Base-by-base conservation (phyloP, 2,888 invertebrate species). In the Eristalis tenax region DNA sequence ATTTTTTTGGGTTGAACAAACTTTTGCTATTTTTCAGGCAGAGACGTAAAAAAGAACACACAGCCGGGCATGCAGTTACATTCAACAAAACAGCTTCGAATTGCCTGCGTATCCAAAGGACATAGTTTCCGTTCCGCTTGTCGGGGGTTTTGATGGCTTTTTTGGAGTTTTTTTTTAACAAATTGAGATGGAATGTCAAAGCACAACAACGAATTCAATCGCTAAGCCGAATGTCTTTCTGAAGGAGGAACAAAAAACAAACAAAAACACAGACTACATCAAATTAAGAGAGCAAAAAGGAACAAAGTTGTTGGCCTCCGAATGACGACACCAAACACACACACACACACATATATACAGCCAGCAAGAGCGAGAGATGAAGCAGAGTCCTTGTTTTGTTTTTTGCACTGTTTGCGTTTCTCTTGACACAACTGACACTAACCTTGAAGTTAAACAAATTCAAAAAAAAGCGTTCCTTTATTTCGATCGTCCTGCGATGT, bases 61-160 rank as follows among this genome's bases (percentile, higher is more conserved):
- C 83, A 83, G 23, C 73, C 73, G 75, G 78, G 50, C 87, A 87
- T 87, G 87, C 87, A 87, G 76, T 50, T 69, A 87, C 83, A 87
- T 76, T 80, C 22, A 86, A 80, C 43, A 68, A 70, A 80, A 66
- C 70, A 70, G 40, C 22, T 73, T 69, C 15, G 61, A 59, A 32
- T 28, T 66, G n/a, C 56, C 43, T 56, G 26, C 63, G 75, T 70
- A 57, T 71, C 71, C 40, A 69, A 78, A 78, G 78, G 81, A 82
- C 78, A 70, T 74, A 71, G 77, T 69, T 35, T 74, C 11, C 35
- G 35, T 8, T 11, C 11, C 4, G 28, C 4, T 28, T 5, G 13
- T 26, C 3, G 43, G 15, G 13, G 40, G 40, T 43, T 43, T 4
- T 43, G 43, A 13, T n/a, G 15, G 13, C 3, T 43, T 43, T n/a